Evolutionary conservation across 2,113 vertebrate species (phyloP).

Genomic region (Rhinoderma darwinii): DNA sequence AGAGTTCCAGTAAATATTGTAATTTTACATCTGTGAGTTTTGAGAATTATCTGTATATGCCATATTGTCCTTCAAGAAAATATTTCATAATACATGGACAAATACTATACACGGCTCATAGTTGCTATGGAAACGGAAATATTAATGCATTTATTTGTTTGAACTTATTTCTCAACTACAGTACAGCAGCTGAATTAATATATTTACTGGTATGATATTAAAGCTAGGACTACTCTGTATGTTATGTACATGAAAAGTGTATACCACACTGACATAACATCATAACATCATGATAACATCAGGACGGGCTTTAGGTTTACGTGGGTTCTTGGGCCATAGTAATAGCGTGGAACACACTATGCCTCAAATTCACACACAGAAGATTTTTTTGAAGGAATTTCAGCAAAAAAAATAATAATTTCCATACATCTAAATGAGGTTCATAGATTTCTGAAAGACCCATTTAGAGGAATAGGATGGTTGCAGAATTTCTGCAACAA

Average conservation of each 20-base stretch:
- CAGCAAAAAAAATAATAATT: no score
- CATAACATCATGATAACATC: no score
- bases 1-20: not conserved
- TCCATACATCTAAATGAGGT: no score
- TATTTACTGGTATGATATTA: not conserved
- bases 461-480: no score
- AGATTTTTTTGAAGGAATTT: no score
- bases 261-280: not conserved
- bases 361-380: no score
- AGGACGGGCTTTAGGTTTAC: no score
- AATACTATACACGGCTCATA: not conserved
- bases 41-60: not conserved
- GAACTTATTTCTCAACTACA: not conserved
- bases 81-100: constrained; percentile 3
- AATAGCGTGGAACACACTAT: no score
- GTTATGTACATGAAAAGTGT: not conserved
- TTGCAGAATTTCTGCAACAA: no score
- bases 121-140: constrained; percentile 45
- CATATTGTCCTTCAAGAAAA: constrained; percentile 6
- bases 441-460: no score
- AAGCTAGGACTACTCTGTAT: not conserved
- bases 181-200: not conserved
- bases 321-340: no score
- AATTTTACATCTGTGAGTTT: not conserved
- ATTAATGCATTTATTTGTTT: constrained; percentile 27